Conservation (phyloP, 2,888 invertebrate genomes). For the Pachycephus smyrnensis region DNA sequence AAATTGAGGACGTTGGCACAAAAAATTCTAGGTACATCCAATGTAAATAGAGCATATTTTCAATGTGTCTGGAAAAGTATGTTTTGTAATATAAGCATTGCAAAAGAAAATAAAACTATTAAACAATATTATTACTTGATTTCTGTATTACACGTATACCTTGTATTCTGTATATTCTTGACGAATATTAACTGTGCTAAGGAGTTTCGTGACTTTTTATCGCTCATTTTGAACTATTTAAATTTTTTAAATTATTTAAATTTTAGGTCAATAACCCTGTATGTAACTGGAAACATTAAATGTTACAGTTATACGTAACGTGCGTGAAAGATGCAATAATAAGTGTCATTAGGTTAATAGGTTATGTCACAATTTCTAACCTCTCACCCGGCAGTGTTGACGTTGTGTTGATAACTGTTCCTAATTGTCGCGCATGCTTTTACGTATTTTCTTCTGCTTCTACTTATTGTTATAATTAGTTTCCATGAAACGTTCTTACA, state of each 20-base stretch:
- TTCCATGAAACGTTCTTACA: slow-evolving; percentile 26
- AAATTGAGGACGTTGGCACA: slow-evolving; percentile 42
- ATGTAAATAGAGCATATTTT: slow-evolving; percentile 67
- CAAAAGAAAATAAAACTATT: slow-evolving; percentile 63
- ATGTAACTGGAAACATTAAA: neutral
- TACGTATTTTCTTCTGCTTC: neutral
- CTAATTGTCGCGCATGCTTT: neutral
- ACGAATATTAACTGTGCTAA: neutral
- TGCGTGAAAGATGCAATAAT: neutral
- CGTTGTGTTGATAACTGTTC: neutral
- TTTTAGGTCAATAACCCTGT: too few species aligned
- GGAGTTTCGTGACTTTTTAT: neutral
- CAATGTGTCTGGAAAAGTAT: slow-evolving; percentile 67
- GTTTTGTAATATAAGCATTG: slow-evolving; percentile 67
- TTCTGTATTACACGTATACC: neutral
- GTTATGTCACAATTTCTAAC: neutral
- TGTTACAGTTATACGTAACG: neutral
- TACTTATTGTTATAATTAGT: neutral
- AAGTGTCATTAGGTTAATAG: neutral
- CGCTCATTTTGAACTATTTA: neutral
- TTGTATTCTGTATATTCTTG: neutral
- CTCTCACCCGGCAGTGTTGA: neutral
- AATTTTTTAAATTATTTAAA: neutral
- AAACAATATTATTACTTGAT: slow-evolving; percentile 29
- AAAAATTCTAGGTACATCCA: slow-evolving; percentile 54